Evolutionary conservation across 2,113 vertebrate species (phyloP), one percentile per base, ranked within the genome.

Genomic region (Paradisaea rubra): DNA sequence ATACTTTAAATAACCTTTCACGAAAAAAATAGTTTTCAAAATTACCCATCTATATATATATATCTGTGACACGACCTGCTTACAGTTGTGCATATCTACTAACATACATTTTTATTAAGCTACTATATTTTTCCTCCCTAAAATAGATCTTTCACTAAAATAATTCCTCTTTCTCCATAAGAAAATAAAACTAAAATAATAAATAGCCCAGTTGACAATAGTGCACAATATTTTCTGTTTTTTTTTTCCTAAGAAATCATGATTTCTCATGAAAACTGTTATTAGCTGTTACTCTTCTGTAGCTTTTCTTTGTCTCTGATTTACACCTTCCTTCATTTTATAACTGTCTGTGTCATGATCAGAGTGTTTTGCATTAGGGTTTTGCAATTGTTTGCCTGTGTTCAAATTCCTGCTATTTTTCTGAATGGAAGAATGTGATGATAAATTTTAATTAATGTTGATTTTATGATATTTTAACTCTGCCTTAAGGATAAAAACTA

Each of bases 381-480:
- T 92, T 80, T 85, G 30, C 45, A 74, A 54, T 37, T 79, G 24
- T 27, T 77, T 90, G 19, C 16, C 47, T 78, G 47, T 88, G 25
- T 77, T 68, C 19, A 21, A 44, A 81, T 77, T 80, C 81, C 24
- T 42, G 25, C 59, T 39, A 8, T 41, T 72, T 81, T 73, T 65
- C 39, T 50, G 53, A 94, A 95, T 89, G 70, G 56, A 91, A 93
- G 35, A 27, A 73, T 77, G 54, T 61, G 84, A 92, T 56, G 56
- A 90, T 57, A 57, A 28, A 28, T 84, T 94, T 91, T 96, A 96
- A 96, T 96, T 92, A 94, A 88, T 41, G 70, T 86, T 68, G 81
- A 86, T 86, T 96, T 95, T 80, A 70, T 89, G 82, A 88, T 87
- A 82, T 86, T 86, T 94, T 96, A 94, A 91, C 52, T 53, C 68